Conservation (phyloP, 1,140 invertebrate genomes). For the Heliconius hewitsoni region DNA sequence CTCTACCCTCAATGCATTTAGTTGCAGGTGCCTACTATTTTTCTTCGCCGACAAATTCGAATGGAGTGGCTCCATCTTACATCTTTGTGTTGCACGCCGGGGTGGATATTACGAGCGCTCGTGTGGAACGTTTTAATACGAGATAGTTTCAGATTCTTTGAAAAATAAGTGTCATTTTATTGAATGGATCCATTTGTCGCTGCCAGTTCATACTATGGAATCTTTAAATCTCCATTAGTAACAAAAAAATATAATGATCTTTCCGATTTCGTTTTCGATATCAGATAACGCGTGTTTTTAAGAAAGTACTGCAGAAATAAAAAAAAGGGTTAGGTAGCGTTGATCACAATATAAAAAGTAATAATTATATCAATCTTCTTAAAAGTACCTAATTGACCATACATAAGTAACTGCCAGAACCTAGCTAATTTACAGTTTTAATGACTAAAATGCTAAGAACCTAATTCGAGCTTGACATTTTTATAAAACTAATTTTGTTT, state of each 20-base stretch:
- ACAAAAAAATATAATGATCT: not conserved
- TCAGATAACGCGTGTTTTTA: too few species aligned
- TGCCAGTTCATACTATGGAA: not conserved
- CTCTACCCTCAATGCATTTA: conserved; percentile 61
- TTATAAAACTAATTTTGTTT: not conserved
- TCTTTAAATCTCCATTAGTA: not conserved
- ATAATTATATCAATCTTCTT: too few species aligned
- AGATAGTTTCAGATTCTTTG: conserved; percentile 45
- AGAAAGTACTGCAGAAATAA: too few species aligned
- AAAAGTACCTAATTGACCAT: not conserved
- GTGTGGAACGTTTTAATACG: conserved; percentile 48
- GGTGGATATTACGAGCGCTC: conserved; percentile 32
- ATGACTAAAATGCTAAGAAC: not conserved
- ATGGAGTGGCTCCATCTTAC: conserved; percentile 55
- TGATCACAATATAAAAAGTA: too few species aligned
- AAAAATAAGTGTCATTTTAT: conserved; percentile 46
- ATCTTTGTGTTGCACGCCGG: conserved; percentile 37
- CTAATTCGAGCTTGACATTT: not conserved
- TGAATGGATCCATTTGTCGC: conserved; percentile 41
- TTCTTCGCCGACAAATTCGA: conserved; percentile 68
- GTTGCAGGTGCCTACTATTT: conserved; percentile 71
- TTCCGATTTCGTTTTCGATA: not conserved
- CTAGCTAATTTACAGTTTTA: not conserved
- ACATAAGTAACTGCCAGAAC: not conserved
- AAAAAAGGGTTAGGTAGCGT: too few species aligned